phyloP scores from a whole-genome alignment of 1,140 invertebrate genomes.

The Latrodectus geometricus region DNA sequence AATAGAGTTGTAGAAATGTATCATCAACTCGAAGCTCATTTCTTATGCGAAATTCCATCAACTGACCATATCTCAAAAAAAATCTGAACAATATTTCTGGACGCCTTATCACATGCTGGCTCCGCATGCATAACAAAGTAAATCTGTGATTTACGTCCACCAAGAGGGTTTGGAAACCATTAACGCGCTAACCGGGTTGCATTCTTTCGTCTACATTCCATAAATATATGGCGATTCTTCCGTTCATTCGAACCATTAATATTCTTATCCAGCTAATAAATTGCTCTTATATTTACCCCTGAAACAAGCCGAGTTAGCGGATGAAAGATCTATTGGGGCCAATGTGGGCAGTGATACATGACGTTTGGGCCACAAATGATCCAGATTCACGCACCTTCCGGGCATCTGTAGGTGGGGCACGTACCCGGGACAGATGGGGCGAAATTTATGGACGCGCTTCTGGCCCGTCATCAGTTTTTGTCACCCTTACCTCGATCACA shows the following conservation, averaged over 20 bases:
- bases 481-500: neutral
- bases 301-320: neutral
- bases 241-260: neutral
- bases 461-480: neutral
- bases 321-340: neutral
- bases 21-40: too few relatives aligned
- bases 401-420: neutral
- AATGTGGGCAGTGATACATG: neutral
- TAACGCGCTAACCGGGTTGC: too few relatives aligned
- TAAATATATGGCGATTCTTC: too few relatives aligned
- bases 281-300: neutral
- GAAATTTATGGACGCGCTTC: neutral
- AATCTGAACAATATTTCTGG: too few relatives aligned
- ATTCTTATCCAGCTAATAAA: neutral
- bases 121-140: too few relatives aligned
- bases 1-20: too few relatives aligned
- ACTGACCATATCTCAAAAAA: too few relatives aligned
- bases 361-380: neutral
- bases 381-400: neutral
- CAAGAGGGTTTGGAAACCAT: too few relatives aligned
- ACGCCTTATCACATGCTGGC: too few relatives aligned
- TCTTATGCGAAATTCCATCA: too few relatives aligned
- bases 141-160: too few relatives aligned
- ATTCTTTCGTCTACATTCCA: too few relatives aligned
- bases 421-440: neutral